A percentile compares a stretch with the other conserved stretches of the same genome.
Conservation (phyloP, 2,797 vertebrate genomes). For the Kryptolebias ocellatus region DNA sequence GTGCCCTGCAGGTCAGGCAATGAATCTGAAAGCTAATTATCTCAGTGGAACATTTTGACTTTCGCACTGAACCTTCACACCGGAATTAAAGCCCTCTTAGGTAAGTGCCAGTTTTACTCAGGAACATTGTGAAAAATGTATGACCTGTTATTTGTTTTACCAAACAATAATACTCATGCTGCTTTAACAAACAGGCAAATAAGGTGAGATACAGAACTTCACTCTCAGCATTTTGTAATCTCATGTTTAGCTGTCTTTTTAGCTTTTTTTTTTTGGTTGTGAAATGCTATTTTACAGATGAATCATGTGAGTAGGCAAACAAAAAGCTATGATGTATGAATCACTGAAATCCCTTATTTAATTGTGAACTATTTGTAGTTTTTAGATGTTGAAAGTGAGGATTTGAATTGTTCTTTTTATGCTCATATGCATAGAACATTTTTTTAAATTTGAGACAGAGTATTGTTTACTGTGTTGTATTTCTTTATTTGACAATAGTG, state of each 20-base stretch:
- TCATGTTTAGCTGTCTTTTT: no score
- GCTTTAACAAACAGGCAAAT: background rate
- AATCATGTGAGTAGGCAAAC: background rate
- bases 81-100: constrained; percentile 30
- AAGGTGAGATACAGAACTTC: background rate
- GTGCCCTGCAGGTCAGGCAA: constrained; percentile 52
- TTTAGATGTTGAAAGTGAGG: background rate
- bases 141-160: background rate
- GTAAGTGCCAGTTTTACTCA: constrained; percentile 25
- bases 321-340: background rate
- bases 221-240: background rate
- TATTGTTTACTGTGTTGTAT: no score
- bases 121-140: background rate
- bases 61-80: constrained; percentile 47
- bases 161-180: background rate
- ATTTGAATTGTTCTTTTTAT: no score
- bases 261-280: background rate
- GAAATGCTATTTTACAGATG: background rate
- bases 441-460: no score
- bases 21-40: constrained; percentile 60
- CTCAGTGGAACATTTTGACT: constrained; percentile 49
- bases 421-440: no score
- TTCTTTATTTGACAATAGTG: background rate
- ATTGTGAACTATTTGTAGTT: background rate
- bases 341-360: background rate